Evolutionary conservation across 1,140 invertebrate genomes (phyloP), one percentile per base, ranked within the genome.

Genomic region (Heterodera schachtii): DNA sequence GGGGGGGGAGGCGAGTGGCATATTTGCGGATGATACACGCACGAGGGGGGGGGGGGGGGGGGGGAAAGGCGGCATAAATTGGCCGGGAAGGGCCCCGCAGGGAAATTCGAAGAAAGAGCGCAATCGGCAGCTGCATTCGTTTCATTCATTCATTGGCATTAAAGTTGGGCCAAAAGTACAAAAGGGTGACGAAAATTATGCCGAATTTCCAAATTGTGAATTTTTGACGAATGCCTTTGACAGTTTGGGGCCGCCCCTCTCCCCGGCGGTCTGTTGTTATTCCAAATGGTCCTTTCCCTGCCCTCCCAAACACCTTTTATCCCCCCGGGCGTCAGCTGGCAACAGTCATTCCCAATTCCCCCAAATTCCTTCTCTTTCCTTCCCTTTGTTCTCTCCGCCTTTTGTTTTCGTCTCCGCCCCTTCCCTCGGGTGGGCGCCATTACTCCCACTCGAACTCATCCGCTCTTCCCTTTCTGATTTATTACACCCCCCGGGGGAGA

Each of bases 251-350:
- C 49, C 49, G 49, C 5, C n/a, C 67, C 19, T 70, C 67, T 2
- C 67, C 67, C 67, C 67, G 67, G 67, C 8, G 67, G 67, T 1
- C 31, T 31, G 31, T 31, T 31, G 31, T 31, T 6, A 41, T 71
- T 71, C 44, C 7, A 71, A 13, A 52, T 52, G 0, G 49, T 31
- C 31, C 31, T 31, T 31, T 31, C 49, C 49, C 6, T 52, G n/a
- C n/a, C 21, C 7, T 11, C 3, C 69, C 44, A 11, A 41, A 71
- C 69, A 41, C 69, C 69, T 46, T 70, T 46, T 46, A 41, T 71
- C 69, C 21, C 21, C 5, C 13, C 69, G 31, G 69, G 69, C 69
- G 69, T 71, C 69, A 71, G 69, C 44, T 71, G 69, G 69, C 69
- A 31, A 71, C 69, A 71, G 31, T 31, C 69, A 71, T 71, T 71